These are phyloP conservation scores for Arion vulgaris DNA, from an alignment of 1,140 invertebrate genomes.

Conservation along the genomic window DNA sequence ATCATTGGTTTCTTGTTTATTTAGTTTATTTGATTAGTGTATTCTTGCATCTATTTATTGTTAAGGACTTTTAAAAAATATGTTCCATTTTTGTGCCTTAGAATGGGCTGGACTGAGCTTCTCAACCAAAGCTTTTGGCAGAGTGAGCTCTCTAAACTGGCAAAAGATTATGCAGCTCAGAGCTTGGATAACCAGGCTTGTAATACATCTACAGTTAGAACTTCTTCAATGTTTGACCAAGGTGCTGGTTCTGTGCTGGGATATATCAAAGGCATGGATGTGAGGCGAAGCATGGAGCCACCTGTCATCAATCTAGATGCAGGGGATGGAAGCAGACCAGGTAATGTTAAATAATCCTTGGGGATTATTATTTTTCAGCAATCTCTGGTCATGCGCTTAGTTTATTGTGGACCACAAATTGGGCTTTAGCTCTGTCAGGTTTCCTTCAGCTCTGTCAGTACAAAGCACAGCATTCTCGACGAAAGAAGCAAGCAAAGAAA, in stretches of 20 bases:
- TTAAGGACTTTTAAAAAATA: too few relatives aligned
- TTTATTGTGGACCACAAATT: too few relatives aligned
- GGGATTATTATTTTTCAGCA: background rate
- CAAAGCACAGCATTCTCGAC: too few relatives aligned
- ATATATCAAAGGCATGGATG: slow-evolving; percentile 60
- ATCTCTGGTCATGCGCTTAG: too few relatives aligned
- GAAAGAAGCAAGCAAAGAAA: too few relatives aligned
- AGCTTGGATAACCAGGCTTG: slow-evolving; percentile 40
- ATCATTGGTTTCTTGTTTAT: background rate
- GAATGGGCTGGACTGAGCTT: slow-evolving; percentile 68
- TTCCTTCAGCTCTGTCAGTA: too few relatives aligned
- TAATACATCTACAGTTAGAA: slow-evolving; percentile 48
- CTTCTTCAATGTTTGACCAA: slow-evolving; percentile 63
- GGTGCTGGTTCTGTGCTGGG: slow-evolving; percentile 62
- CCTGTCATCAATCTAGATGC: slow-evolving; percentile 54
- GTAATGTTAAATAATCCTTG: slow-evolving; percentile 32
- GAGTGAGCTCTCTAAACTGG: slow-evolving; percentile 62
- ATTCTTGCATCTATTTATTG: background rate
- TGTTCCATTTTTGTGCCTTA: slow-evolving; percentile 41
- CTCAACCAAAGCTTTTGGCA: slow-evolving; percentile 71
- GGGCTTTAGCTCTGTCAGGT: too few relatives aligned
- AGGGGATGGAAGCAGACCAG: slow-evolving; percentile 56
- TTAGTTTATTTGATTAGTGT: too few relatives aligned
- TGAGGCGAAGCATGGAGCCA: slow-evolving; percentile 57
- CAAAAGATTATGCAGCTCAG: slow-evolving; percentile 60